Base-by-base conservation (phyloP, 1,140 invertebrate species). In the Globodera ellingtonae region DNA sequence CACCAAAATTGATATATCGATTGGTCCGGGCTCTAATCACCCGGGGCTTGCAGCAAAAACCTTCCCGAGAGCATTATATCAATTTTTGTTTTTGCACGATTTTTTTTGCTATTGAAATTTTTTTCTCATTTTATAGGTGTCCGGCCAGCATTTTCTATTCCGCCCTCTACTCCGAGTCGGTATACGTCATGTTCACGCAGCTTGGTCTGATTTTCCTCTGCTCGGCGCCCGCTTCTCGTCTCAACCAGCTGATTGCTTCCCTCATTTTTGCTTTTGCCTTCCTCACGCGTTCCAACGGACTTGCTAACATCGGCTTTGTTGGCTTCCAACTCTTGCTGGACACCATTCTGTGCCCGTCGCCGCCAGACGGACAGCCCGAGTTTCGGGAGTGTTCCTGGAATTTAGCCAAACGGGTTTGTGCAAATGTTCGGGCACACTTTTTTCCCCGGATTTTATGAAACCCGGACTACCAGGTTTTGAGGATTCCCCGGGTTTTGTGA, bases 121-220 rank as follows among this genome's bases (percentile, higher is more conserved):
- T 72, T 72, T 6, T n/a, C 18, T 9, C 71, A 0, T 47, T 48
- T 72, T 44, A 35, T 9, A 75, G 73, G 73, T 75, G 56, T 69
- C 84, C 84, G 47, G 83, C 85, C 24, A 79, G 74, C 47, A 79
- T 85, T 47, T 85, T 85, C 71, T 85, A 84, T 66, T 84, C 84
- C 18, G 50, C 83, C n/a, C 44, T 82, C 35, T 85, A 85, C 47
- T 82, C 83, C n/a, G 84, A 85, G 67, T 80, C 83, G 18, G 8
- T 85, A 5, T 85, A 86, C 82, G n/a, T 52, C 15, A 62, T 79
- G 24, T 81, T 86, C 59, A 81, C 81, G 4, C 81, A 84, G 18
- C 50, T 67, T 35, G 84, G 75, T 4, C 48, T 85, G n/a, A 15
- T 76, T 15, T 71, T 82, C 35, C 65, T 84, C 44, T 72, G 82